Evolutionary conservation across 2,113 vertebrate genomes (phyloP).

Genomic region (Macquaria ambigua): DNA sequence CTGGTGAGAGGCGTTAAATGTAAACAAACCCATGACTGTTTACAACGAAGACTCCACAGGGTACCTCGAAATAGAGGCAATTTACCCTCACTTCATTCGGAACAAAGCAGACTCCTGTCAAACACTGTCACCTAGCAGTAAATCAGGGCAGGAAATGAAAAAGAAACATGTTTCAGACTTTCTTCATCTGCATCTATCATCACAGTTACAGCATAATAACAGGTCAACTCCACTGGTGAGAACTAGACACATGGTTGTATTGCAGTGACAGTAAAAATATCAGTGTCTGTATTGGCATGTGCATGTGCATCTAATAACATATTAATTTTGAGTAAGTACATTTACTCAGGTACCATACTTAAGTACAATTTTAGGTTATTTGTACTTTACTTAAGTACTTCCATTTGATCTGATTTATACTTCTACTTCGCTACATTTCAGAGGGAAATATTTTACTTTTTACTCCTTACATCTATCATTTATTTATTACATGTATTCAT

Average conservation of each 20-base stretch:
- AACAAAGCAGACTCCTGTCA: background rate
- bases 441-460: too few species aligned
- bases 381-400: background rate
- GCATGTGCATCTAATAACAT: too few species aligned
- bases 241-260: background rate
- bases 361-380: background rate
- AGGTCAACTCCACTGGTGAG: background rate
- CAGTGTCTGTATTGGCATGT: too few species aligned
- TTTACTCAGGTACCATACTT: too few species aligned
- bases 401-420: background rate
- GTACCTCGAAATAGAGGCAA: conserved; percentile 7
- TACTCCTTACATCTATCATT: too few species aligned
- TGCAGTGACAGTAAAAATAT: background rate
- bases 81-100: conserved; percentile 18
- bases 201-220: background rate
- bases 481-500: too few species aligned
- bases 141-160: conserved; percentile 32
- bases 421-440: background rate
- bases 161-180: conserved; percentile 1
- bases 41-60: conserved; percentile 4
- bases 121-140: conserved; percentile 6
- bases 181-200: background rate
- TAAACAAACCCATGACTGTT: conserved; percentile 26
- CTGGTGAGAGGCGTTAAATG: background rate
- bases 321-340: too few species aligned